Conservation (phyloP, 2,888 invertebrate species). For the Pyrgus malvae region DNA sequence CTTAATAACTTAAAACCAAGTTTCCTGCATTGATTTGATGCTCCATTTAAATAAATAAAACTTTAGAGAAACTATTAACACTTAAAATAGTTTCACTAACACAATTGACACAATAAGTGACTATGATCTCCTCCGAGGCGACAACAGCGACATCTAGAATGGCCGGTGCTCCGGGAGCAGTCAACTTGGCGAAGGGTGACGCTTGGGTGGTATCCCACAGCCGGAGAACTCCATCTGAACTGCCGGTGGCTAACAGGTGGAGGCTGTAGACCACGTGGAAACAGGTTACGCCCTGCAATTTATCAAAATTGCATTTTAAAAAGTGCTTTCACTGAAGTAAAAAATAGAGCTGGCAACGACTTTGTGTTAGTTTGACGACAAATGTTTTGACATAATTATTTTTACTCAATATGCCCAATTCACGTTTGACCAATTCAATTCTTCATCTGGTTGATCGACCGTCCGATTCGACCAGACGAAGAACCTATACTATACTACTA, state of each 20-base stretch:
- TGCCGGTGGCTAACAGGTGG: conserved; percentile 80
- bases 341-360: too few relatives aligned
- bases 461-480: too few relatives aligned
- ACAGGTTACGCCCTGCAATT: conserved; percentile 79
- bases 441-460: too few relatives aligned
- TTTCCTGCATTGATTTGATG: too few relatives aligned
- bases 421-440: too few relatives aligned
- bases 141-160: conserved; percentile 80
- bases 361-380: too few relatives aligned
- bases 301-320: background rate
- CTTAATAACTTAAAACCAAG: too few relatives aligned
- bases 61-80: too few relatives aligned
- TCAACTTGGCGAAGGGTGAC: conserved; percentile 48
- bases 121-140: conserved; percentile 65
- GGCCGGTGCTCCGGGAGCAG: conserved; percentile 43
- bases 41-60: too few relatives aligned
- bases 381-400: too few relatives aligned
- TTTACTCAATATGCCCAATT: too few relatives aligned
- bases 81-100: conserved; percentile 66
- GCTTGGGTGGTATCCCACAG: conserved; percentile 78
- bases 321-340: background rate
- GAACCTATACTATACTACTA: too few relatives aligned
- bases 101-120: conserved; percentile 80
- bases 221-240: conserved; percentile 76
- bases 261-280: conserved; percentile 74